A percentile compares a stretch with the other conserved stretches of the same genome.
These are phyloP conservation scores for Cylloceria caligata DNA, from an alignment of 2,888 invertebrate species.

Conservation along the genomic window DNA sequence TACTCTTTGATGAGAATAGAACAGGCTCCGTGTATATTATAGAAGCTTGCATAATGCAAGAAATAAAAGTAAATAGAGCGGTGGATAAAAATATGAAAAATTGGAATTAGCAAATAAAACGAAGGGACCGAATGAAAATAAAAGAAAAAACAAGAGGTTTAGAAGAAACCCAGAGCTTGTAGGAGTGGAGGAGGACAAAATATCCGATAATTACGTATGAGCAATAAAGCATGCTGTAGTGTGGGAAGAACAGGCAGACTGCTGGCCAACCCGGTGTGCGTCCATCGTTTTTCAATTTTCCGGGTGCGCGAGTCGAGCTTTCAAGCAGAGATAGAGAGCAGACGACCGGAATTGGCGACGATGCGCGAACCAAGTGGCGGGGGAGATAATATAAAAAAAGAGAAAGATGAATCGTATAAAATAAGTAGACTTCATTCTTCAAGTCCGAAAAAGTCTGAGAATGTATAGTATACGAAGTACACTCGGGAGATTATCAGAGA, in stretches of 20 bases:
- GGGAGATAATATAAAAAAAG: constrained; percentile 14
- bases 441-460: constrained; percentile 3
- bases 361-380: constrained; percentile 41
- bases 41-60: constrained; percentile 73
- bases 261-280: constrained; percentile 57
- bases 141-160: neutral
- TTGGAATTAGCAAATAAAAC: constrained; percentile 61
- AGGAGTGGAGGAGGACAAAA: constrained; percentile 69
- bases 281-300: constrained; percentile 65
- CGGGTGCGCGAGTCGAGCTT: constrained; percentile 62
- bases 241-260: constrained; percentile 66
- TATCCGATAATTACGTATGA: constrained; percentile 79
- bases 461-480: neutral
- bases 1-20: neutral
- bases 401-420: constrained; percentile 37
- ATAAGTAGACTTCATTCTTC: constrained; percentile 37
- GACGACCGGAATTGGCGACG: constrained; percentile 35
- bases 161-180: constrained; percentile 39
- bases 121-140: constrained; percentile 28
- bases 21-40: constrained; percentile 55
- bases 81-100: constrained; percentile 65
- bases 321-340: constrained; percentile 39
- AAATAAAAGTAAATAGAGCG: constrained; percentile 72
- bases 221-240: constrained; percentile 74
- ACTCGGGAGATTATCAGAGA: neutral